These are phyloP conservation scores for Coptodon bakossiorum DNA, from an alignment of 2,113 vertebrate species.

Conservation along the genomic window DNA sequence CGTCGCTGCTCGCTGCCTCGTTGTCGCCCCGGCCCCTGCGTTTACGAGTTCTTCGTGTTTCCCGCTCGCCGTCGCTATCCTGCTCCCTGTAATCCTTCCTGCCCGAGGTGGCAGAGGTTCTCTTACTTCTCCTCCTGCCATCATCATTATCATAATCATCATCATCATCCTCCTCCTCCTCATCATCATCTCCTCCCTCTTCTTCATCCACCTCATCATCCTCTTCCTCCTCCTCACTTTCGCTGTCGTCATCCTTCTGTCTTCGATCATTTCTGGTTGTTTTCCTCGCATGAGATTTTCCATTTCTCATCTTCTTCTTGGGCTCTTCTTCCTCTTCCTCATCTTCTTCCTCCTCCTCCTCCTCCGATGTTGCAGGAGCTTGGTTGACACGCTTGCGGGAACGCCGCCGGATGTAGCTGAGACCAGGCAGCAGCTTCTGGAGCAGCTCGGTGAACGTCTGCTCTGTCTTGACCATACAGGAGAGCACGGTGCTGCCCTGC, in stretches of 20 bases:
- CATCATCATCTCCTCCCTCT: not conserved
- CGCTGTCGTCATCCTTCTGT: slow-evolving; percentile 23
- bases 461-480: slow-evolving; percentile 89
- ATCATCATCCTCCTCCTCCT: not conserved
- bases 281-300: slow-evolving; percentile 44
- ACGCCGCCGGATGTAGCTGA: slow-evolving; percentile 83
- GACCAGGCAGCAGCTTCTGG: slow-evolving; percentile 85
- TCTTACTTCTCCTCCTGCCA: slow-evolving; percentile 59
- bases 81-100: slow-evolving; percentile 70
- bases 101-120: slow-evolving; percentile 34
- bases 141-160: not conserved
- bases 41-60: slow-evolving; percentile 59
- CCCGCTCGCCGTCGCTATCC: slow-evolving; percentile 67
- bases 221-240: slow-evolving; percentile 37
- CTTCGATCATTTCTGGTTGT: not conserved
- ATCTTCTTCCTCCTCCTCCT: slow-evolving; percentile 9
- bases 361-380: slow-evolving; percentile 38
- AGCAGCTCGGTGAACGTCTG: slow-evolving; percentile 85
- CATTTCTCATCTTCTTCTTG: slow-evolving; percentile 59
- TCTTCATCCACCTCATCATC: slow-evolving; percentile 19
- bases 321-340: not conserved
- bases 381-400: slow-evolving; percentile 71
- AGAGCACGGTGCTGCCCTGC: slow-evolving; percentile 82
- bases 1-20: slow-evolving; percentile 48
- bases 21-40: not conserved